Evolutionary conservation across 2,888 invertebrate genomes (phyloP).

Genomic region (Chelonus formosanus): DNA sequence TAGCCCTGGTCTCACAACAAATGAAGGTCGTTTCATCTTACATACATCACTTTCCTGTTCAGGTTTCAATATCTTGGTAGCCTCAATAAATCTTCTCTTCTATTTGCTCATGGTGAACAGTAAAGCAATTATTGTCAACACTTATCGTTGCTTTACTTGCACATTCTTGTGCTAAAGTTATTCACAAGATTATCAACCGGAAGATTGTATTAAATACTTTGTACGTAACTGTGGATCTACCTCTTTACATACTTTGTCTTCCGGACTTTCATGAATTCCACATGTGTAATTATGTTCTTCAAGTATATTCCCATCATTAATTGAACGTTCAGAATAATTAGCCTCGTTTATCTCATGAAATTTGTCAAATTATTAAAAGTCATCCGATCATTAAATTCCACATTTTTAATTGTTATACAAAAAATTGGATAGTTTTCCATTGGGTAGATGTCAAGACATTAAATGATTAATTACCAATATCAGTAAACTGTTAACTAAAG

Average conservation of each 20-base stretch:
- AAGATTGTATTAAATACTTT: background rate
- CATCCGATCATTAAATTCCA: background rate
- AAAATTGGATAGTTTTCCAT: too few relatives aligned
- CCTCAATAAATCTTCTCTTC: constrained; percentile 1
- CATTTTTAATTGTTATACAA: background rate
- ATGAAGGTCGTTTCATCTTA: constrained; percentile 49
- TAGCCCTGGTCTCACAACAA: constrained; percentile 51
- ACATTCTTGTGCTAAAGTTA: background rate
- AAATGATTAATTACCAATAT: too few relatives aligned
- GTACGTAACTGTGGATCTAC: background rate
- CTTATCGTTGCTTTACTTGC: too few relatives aligned
- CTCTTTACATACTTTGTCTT: constrained; percentile 3
- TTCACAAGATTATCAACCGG: constrained; percentile 11
- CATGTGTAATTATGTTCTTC: constrained; percentile 23
- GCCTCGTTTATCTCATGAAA: constrained; percentile 6
- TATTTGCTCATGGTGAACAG: background rate
- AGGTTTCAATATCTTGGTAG: background rate
- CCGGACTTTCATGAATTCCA: constrained; percentile 24
- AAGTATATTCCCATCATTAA: constrained; percentile 20
- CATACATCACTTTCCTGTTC: constrained; percentile 3
- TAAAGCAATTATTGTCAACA: too few relatives aligned
- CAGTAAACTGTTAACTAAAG: too few relatives aligned
- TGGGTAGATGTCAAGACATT: too few relatives aligned
- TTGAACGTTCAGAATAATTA: constrained; percentile 31
- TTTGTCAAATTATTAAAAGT: constrained; percentile 7